Evolutionary conservation across 2,797 vertebrate genomes (phyloP).

Genomic region (Tachyglossus aculeatus): DNA sequence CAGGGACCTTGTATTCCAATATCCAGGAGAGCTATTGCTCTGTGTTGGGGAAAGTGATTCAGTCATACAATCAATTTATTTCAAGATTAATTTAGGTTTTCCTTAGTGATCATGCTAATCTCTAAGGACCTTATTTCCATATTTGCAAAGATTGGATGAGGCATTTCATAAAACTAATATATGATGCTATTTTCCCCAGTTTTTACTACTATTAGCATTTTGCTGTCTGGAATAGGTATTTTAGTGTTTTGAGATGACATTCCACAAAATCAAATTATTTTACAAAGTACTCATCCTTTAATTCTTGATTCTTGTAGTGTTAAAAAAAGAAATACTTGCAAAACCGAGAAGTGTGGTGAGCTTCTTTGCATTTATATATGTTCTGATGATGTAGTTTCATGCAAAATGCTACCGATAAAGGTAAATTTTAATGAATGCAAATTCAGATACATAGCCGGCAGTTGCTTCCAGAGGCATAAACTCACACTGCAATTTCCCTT

Average conservation of each 20-base stretch:
- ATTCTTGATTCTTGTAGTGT: neutral
- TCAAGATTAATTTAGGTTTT: slow-evolving; percentile 9
- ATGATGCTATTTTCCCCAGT: neutral
- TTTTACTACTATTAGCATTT: neutral
- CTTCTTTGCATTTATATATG: neutral
- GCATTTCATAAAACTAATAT: neutral
- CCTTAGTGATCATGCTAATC: neutral
- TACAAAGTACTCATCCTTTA: neutral
- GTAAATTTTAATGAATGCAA: too few species aligned
- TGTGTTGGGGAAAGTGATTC: neutral
- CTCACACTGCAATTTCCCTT: too few species aligned
- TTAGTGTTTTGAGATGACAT: neutral
- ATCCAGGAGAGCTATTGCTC: neutral
- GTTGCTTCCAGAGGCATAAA: too few species aligned
- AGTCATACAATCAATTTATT: slow-evolving; percentile 6
- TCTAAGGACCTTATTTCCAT: neutral
- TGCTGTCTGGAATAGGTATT: neutral
- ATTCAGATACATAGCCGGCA: too few species aligned
- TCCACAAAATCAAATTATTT: neutral
- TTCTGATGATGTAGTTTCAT: neutral
- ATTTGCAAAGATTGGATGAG: neutral
- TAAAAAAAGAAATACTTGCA: neutral
- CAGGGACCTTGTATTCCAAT: neutral
- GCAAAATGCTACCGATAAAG: too few species aligned
- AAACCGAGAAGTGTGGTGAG: neutral